Evolutionary conservation across 2,797 vertebrate genomes (phyloP).

Genomic region (Caiman crocodilus): DNA sequence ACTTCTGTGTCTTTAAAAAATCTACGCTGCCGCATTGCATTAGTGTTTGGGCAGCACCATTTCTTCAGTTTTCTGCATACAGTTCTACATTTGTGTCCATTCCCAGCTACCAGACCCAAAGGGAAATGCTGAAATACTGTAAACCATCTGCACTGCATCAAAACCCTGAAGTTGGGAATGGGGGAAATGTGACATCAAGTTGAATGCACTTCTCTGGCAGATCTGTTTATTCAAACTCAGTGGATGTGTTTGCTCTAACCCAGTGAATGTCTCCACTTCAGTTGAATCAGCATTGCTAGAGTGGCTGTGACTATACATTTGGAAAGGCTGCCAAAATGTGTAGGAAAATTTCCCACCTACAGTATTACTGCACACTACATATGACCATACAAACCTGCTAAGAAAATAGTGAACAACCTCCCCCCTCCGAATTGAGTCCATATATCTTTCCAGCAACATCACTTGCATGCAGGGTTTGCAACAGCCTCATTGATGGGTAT

Average conservation of each 20-base stretch:
- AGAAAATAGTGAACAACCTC: background rate
- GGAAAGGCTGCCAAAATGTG: too few relatives aligned
- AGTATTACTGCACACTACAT: background rate
- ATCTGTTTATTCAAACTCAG: background rate
- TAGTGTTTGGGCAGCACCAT: background rate
- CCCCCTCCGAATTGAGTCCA: background rate
- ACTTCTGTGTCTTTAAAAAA: rapidly evolving
- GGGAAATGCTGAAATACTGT: background rate
- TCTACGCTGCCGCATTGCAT: background rate
- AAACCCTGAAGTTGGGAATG: background rate
- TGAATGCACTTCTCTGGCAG: background rate
- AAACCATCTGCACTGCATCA: background rate
- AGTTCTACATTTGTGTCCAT: rapidly evolving
- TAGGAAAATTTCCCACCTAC: background rate
- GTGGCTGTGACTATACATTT: conserved; percentile 48
- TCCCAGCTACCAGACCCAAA: background rate
- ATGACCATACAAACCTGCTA: background rate
- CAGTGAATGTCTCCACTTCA: conserved; percentile 72
- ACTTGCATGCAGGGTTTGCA: background rate
- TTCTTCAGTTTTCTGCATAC: background rate
- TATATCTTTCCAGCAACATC: background rate
- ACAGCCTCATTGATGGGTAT: rapidly evolving
- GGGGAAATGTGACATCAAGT: rapidly evolving
- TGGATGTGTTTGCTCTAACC: background rate
- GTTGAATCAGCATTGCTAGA: conserved; percentile 77